Conservation (phyloP, 2,888 invertebrate species). For the Lucinisca nassula region DNA sequence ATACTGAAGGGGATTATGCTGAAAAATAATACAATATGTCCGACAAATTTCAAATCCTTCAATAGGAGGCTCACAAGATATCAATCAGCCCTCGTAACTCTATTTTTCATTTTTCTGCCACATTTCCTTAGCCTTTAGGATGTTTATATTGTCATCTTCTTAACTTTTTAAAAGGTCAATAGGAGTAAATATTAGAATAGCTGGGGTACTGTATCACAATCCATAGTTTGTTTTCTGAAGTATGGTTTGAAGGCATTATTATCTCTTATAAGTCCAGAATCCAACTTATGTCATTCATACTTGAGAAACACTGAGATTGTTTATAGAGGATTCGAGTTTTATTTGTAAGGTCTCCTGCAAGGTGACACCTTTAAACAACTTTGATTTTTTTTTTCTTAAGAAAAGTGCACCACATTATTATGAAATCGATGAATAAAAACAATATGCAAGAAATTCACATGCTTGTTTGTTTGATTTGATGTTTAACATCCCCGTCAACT, state of each 20-base stretch:
- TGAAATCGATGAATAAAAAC: too few relatives aligned
- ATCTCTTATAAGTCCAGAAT: background rate
- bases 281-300: background rate
- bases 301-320: too few relatives aligned
- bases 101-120: too few relatives aligned
- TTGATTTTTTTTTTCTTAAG: background rate
- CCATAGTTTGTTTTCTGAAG: slow-evolving; percentile 49
- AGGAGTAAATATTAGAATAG: background rate
- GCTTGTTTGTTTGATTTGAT: too few relatives aligned
- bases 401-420: background rate
- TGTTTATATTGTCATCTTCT: background rate
- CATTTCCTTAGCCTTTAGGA: background rate
- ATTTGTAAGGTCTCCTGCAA: background rate
- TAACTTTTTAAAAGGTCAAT: background rate
- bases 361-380: background rate
- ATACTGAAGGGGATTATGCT: too few relatives aligned
- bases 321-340: too few relatives aligned
- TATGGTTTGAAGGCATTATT: background rate
- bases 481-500: too few relatives aligned
- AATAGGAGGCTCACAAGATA: too few relatives aligned
- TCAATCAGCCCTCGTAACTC: too few relatives aligned
- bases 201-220: slow-evolving; percentile 8
- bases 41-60: too few relatives aligned
- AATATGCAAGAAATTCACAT: too few relatives aligned
- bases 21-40: too few relatives aligned